Conservation (phyloP, 1,140 invertebrate species). For the Caligus rogercresseyi region DNA sequence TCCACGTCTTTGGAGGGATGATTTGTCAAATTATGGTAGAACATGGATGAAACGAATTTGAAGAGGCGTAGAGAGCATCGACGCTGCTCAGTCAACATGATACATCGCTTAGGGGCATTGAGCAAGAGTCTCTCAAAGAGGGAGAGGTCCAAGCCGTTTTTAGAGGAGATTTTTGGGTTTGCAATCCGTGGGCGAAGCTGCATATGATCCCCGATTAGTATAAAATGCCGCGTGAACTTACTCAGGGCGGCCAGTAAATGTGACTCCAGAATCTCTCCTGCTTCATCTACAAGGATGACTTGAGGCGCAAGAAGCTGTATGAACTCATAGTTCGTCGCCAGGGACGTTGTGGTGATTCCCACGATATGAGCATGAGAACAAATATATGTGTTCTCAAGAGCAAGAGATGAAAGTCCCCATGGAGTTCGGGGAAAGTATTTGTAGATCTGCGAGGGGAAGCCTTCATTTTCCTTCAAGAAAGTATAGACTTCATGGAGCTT, state of each 20-base stretch:
- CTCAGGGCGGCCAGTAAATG: neutral
- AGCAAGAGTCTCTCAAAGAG: neutral
- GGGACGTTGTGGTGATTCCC: neutral
- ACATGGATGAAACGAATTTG: neutral
- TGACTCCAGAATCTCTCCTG: neutral
- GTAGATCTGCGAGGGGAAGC: neutral
- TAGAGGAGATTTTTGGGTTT: neutral
- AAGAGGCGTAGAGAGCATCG: neutral
- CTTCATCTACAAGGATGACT: neutral
- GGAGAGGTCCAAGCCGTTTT: neutral
- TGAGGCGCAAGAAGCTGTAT: neutral
- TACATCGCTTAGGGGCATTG: neutral
- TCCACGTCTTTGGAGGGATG: neutral
- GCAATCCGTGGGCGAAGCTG: neutral
- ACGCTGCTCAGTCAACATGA: neutral
- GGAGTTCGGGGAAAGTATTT: neutral
- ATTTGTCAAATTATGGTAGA: neutral
- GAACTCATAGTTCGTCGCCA: neutral
- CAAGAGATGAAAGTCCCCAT: neutral
- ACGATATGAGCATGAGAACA: neutral
- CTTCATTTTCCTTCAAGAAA: neutral
- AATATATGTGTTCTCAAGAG: neutral
- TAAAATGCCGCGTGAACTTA: neutral
- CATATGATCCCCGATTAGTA: neutral
- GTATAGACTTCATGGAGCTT: neutral